Conservation (phyloP, 2,888 invertebrate species). For the Phyllotreta striolata region DNA sequence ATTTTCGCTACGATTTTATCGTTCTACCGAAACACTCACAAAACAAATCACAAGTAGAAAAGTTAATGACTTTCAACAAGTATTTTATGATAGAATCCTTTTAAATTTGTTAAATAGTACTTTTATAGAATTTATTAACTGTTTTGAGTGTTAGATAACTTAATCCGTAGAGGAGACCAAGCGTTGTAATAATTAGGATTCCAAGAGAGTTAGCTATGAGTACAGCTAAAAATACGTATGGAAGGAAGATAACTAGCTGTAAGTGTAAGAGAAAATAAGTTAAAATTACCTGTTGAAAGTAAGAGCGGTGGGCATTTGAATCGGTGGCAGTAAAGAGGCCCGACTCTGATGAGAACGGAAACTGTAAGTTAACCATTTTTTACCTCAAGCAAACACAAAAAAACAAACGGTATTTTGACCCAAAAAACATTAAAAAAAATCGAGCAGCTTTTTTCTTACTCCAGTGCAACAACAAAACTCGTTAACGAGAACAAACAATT, state of each 20-base stretch:
- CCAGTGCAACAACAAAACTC: too few relatives aligned
- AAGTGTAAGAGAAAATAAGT: constrained; percentile 14
- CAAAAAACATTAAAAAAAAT: too few relatives aligned
- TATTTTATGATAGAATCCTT: not conserved
- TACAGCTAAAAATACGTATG: constrained; percentile 17
- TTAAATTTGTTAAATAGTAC: too few relatives aligned
- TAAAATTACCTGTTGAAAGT: constrained; percentile 67
- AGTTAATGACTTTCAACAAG: constrained; percentile 17
- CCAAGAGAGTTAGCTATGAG: not conserved
- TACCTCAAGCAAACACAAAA: constrained; percentile 32
- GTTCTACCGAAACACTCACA: not conserved
- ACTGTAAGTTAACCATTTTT: constrained; percentile 49
- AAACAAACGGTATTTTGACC: too few relatives aligned
- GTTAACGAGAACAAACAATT: too few relatives aligned
- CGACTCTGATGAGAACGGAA: constrained; percentile 54
- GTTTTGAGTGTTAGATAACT: too few relatives aligned
- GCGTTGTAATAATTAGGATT: too few relatives aligned
- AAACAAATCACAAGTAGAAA: constrained; percentile 10
- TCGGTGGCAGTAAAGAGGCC: constrained; percentile 65
- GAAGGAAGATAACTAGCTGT: not conserved
- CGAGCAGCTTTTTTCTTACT: too few relatives aligned
- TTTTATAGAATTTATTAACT: too few relatives aligned
- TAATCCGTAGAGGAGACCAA: too few relatives aligned
- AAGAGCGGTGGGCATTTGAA: constrained; percentile 67
- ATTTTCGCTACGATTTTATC: not conserved